phyloP scores from a whole-genome alignment of 2,113 vertebrate genomes.

The Bufo gargarizans region DNA sequence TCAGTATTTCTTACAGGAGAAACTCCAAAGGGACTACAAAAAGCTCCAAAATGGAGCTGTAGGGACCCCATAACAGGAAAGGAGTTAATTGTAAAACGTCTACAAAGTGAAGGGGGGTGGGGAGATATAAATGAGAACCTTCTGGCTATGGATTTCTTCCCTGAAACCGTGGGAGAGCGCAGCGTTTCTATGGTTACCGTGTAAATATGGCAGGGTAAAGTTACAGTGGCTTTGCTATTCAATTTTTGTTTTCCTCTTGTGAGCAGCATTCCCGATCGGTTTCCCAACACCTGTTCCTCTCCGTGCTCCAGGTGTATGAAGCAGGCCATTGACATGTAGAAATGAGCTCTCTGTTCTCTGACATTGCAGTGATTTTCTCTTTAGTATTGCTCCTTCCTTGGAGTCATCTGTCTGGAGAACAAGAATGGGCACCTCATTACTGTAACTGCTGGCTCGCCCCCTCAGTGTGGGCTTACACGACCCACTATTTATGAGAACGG shows the following conservation, averaged over 20 bases:
- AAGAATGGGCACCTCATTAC: slow-evolving; percentile 67
- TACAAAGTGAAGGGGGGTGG: not conserved
- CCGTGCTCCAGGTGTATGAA: slow-evolving; percentile 73
- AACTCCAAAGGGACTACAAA: not conserved
- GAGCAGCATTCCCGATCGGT: slow-evolving; percentile 54
- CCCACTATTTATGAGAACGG: slow-evolving; percentile 37
- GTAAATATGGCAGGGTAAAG: slow-evolving; percentile 59
- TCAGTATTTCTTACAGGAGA: not conserved
- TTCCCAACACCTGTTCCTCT: slow-evolving; percentile 73
- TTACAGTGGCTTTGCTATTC: slow-evolving; percentile 39
- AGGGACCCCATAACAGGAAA: slow-evolving; percentile 49
- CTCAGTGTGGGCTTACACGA: slow-evolving; percentile 20
- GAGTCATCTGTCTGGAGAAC: slow-evolving; percentile 73
- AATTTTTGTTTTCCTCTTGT: slow-evolving; percentile 59
- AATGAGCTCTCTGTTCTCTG: slow-evolving; percentile 67
- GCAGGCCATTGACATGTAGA: slow-evolving; percentile 68
- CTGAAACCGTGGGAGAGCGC: slow-evolving; percentile 29
- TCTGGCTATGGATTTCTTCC: slow-evolving; percentile 47
- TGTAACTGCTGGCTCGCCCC: slow-evolving; percentile 10
- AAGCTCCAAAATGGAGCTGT: slow-evolving; percentile 19
- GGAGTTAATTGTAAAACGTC: slow-evolving; percentile 41
- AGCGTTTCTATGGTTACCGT: slow-evolving; percentile 59
- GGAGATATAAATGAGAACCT: slow-evolving; percentile 40
- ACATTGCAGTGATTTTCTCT: slow-evolving; percentile 72
- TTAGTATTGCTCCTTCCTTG: slow-evolving; percentile 67